Evolutionary conservation across 2,888 invertebrate genomes (phyloP).

Genomic region (Scaeva pyrastri): DNA sequence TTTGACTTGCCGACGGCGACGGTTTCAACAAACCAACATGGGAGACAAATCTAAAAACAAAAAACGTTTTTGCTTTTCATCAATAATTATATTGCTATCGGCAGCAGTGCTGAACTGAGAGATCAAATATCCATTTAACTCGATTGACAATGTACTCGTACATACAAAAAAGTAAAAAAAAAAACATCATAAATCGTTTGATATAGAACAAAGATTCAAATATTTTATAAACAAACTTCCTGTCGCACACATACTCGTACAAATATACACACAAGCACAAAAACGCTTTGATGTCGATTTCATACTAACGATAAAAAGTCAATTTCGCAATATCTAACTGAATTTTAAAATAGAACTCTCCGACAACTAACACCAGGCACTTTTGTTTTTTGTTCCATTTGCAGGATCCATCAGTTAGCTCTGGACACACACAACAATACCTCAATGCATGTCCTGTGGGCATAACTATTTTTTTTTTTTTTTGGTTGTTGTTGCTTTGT

Average conservation of each 20-base stretch:
- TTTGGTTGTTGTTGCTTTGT: background rate
- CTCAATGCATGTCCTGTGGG: conserved; percentile 47
- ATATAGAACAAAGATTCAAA: conserved; percentile 4
- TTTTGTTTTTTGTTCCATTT: background rate
- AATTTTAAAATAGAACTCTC: conserved; percentile 50
- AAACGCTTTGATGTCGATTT: conserved; percentile 41
- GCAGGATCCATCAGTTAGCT: too few relatives aligned
- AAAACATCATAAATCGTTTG: conserved; percentile 52
- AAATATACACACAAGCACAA: too few relatives aligned
- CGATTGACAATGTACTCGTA: background rate
- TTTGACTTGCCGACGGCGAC: too few relatives aligned
- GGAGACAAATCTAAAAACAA: background rate
- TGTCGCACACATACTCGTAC: background rate
- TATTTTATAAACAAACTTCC: conserved; percentile 44
- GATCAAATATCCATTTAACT: background rate
- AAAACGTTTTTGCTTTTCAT: background rate
- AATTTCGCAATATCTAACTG: conserved; percentile 62
- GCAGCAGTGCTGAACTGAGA: background rate
- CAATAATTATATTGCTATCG: background rate
- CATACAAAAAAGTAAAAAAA: background rate
- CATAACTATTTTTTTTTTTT: conserved; percentile 26
- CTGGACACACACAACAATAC: conserved; percentile 57
- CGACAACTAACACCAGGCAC: conserved; percentile 29
- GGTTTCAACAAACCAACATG: too few relatives aligned
- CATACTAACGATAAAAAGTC: conserved; percentile 49